Base-by-base conservation (phyloP, 2,797 vertebrate genomes). In the Miichthys miiuy region DNA sequence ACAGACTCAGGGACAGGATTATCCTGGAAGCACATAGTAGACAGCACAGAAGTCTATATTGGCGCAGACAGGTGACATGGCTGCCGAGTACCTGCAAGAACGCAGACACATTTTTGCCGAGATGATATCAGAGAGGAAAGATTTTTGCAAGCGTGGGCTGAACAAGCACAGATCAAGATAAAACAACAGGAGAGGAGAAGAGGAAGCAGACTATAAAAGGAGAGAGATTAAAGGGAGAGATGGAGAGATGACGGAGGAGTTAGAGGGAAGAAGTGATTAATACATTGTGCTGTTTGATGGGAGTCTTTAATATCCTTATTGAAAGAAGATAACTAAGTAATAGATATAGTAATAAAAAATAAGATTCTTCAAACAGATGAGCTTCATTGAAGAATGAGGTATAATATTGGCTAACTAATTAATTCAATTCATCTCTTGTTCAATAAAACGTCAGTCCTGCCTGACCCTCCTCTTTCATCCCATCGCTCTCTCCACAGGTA, bases 401-500 rank as follows among this genome's bases (percentile, higher is more conserved):
- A 21, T 61, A 44, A 66, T 46, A 11, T 62, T 46, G 11, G 7
- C 44, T 16, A 18, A 51, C 61, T 69, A 42, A 75, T 75, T 66
- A 51, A 77, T 52, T 68, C 27, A 41, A 60, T 30, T 63, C 5
- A 23, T 68, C 27, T 63, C 41, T 34, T 11, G 5, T 14, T 25
- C n/a, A 46, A 2, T 52, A 21, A 64, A 12, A 14, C 25, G 16
- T 54, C 55, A 3, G 3, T 14, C n/a, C 52, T 18, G 7, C 21
- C 41, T 50, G 23, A 62, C 6, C n/a, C 14, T 47, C 50, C 20
- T 70, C 23, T 41, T 27, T 52, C n/a, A 55, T 67, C 16, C 50
- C 38, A 6, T 68, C 12, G 25, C 25, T 47, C 41, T 68, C 14
- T 48, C 30, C 16, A 4, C 83, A 96, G 96, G 96, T 96, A 2